Percentiles rank a stretch among this genome's conserved stretches.
These are phyloP conservation scores for Lasioglossum pauxillum DNA, from an alignment of 2,888 invertebrate species.

Conservation along the genomic window DNA sequence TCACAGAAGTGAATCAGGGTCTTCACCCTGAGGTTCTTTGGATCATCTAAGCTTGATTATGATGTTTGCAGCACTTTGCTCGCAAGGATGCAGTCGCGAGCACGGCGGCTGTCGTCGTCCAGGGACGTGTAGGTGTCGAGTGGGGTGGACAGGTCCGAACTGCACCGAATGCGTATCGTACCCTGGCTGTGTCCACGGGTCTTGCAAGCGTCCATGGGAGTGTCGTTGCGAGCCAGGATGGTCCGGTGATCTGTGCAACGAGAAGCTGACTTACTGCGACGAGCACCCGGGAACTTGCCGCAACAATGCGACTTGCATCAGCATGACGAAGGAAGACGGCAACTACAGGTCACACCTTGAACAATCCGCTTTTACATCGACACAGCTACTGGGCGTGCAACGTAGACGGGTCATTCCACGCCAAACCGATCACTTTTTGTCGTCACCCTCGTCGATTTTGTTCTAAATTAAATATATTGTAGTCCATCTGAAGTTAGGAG, in stretches of 20 bases:
- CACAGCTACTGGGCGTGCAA: background rate
- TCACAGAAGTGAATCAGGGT: no score
- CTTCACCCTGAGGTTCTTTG: no score
- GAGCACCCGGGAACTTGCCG: slow-evolving; percentile 90
- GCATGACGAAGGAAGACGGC: slow-evolving; percentile 91
- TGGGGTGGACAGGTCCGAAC: slow-evolving; percentile 94
- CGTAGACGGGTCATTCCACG: no score
- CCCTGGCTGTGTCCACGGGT: slow-evolving; percentile 95
- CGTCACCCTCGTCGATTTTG: no score
- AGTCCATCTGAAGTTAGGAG: no score
- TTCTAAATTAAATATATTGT: no score
- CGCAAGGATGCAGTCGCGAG: slow-evolving; percentile 92
- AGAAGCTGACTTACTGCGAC: slow-evolving; percentile 94
- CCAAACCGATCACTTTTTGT: no score
- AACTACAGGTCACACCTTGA: slow-evolving; percentile 88
- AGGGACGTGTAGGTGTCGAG: slow-evolving; percentile 93
- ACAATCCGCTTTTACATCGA: background rate
- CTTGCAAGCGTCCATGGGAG: slow-evolving; percentile 94
- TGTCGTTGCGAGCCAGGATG: slow-evolving; percentile 94
- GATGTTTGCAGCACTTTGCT: slow-evolving; percentile 90
- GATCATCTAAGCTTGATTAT: background rate
- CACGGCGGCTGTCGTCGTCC: slow-evolving; percentile 94
- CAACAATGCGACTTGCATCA: slow-evolving; percentile 93
- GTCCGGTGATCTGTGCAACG: slow-evolving; percentile 96
- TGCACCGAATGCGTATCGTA: slow-evolving; percentile 92